A percentile compares a stretch with the other conserved stretches of the same genome.
Evolutionary conservation across 2,888 invertebrate species (phyloP).

Genomic region (Corbicula japonica): DNA sequence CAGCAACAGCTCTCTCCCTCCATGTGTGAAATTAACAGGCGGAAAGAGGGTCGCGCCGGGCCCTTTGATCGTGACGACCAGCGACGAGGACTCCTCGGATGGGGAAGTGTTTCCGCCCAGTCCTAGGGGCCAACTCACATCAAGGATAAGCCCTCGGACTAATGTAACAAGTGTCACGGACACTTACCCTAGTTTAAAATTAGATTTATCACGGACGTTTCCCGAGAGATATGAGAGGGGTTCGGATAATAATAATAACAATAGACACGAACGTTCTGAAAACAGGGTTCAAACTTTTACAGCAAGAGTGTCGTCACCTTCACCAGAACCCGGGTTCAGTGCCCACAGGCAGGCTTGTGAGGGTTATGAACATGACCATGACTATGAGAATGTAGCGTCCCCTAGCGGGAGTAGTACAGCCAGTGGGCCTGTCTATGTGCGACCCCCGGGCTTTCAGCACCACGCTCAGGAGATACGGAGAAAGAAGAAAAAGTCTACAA

Average conservation of each 20-base stretch:
- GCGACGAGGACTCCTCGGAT: conserved; percentile 75
- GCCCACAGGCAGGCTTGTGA: conserved; percentile 67
- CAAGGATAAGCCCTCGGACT: conserved; percentile 59
- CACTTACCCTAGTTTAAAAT: conserved; percentile 53
- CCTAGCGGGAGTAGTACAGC: conserved; percentile 84
- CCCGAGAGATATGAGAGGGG: conserved; percentile 25
- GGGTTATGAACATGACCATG: conserved; percentile 82
- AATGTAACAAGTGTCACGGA: conserved; percentile 38
- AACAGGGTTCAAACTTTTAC: conserved; percentile 32
- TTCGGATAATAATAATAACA: background rate
- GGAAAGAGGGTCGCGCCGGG: conserved; percentile 78
- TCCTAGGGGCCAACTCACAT: conserved; percentile 44
- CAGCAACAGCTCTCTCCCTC: conserved; percentile 58
- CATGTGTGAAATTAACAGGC: conserved; percentile 73
- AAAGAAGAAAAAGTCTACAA: conserved; percentile 82
- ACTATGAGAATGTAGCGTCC: conserved; percentile 83
- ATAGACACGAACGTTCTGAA: conserved; percentile 51
- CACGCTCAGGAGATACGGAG: conserved; percentile 84
- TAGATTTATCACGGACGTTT: conserved; percentile 54
- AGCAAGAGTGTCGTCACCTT: conserved; percentile 42
- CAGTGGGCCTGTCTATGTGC: conserved; percentile 84
- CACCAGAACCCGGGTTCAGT: conserved; percentile 44
- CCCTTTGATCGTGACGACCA: conserved; percentile 76
- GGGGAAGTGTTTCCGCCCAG: conserved; percentile 55
- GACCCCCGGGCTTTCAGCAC: conserved; percentile 84